Conservation (phyloP, 2,113 vertebrate genomes). For the Ceuthmochares aereus region DNA sequence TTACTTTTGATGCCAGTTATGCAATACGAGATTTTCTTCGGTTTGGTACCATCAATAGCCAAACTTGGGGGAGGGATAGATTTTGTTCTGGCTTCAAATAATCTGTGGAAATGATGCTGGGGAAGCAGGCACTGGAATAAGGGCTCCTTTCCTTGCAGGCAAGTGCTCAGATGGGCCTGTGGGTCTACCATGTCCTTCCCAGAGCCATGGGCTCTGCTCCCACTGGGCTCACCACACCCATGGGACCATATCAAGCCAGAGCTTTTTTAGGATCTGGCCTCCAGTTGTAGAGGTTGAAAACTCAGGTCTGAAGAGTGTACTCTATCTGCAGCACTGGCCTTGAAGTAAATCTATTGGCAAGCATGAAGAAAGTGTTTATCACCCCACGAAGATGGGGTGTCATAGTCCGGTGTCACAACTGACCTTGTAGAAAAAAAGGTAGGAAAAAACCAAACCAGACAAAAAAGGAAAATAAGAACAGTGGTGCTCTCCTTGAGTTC, state of each 20-base stretch:
- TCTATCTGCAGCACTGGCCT: not conserved
- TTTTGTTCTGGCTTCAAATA: not conserved
- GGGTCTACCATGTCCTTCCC: too few species aligned
- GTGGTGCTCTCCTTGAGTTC: not conserved
- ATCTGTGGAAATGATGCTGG: not conserved
- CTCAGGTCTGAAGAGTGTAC: not conserved
- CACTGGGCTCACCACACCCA: too few species aligned
- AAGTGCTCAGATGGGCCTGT: too few species aligned
- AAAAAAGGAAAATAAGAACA: not conserved
- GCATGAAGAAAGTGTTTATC: not conserved
- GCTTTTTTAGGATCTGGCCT: not conserved
- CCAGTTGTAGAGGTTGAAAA: not conserved
- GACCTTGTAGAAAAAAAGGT: not conserved
- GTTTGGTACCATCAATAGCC: not conserved
- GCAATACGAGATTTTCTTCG: not conserved
- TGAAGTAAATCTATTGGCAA: rapidly evolving
- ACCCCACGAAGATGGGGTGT: rapidly evolving
- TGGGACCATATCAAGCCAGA: too few species aligned
- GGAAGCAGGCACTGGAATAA: not conserved
- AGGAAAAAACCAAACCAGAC: not conserved
- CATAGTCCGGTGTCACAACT: not conserved
- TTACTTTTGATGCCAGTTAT: not conserved
- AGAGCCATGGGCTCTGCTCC: too few species aligned
- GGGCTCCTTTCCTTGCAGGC: too few species aligned
- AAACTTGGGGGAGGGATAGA: not conserved